Evolutionary conservation across 2,797 vertebrate species (phyloP), one percentile per base, ranked within the genome.

Genomic region (Valencia hispanica): DNA sequence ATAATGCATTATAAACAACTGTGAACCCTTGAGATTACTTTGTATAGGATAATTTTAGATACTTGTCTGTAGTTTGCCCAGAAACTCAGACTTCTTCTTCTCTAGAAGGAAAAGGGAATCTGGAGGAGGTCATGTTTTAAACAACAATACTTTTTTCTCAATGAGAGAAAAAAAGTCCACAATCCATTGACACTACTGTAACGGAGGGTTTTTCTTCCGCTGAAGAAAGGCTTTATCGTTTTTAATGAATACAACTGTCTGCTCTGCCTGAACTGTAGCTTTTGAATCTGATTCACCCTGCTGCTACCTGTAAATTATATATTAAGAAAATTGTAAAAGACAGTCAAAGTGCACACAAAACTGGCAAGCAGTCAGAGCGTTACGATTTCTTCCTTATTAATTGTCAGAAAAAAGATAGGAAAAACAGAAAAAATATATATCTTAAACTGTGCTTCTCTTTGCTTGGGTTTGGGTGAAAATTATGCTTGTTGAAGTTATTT

Each of bases 291-390:
- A 76, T 76, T 85, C 70, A 74, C 47, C 59, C 9, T 18, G 51
- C 11, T 45, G 72, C 55, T 72, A 63, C 79, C 74, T 80, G 75
- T 88, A 76, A 91, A 87, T 91, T 84, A 86, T 84, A 59, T 59
- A 32, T 57, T 30, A 17, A 57, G 55, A 90, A 81, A 93, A 72
- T 70, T 66, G 53, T 36, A 48, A 55, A 78, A 84, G 57, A 79
- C 34, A 68, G 76, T 84, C 81, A 84, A 55, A 81, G 55, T 73
- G 74, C 81, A 78, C 80, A 87, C 71, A 82, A 69, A 59, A 34
- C 75, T 80, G 82, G 70, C 32, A 79, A 79, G 48, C 70, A 59
- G 79, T 74, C 51, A 22, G 27, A 7, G 5, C 30, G 81, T 85
- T 59, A 78, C 36, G 69, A 87, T 88, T 87, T 68, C 78, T 84